These are phyloP conservation scores for Encarsia formosa DNA, from an alignment of 2,888 invertebrate genomes.

Conservation along the genomic window DNA sequence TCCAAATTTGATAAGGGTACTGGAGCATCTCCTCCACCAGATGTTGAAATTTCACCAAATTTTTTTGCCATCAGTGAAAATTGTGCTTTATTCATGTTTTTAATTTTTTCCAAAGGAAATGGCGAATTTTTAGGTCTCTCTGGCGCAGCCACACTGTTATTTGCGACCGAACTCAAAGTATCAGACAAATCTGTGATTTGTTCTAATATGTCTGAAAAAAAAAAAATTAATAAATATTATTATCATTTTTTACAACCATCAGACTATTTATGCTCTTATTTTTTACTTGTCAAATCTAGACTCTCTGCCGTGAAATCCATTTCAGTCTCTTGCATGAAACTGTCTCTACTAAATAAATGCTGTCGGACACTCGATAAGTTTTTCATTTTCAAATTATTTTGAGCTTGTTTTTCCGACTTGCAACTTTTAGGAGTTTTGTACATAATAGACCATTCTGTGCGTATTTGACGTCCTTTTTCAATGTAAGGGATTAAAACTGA, in stretches of 20 bases:
- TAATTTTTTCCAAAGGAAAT: slow-evolving; percentile 5
- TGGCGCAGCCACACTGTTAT: neutral
- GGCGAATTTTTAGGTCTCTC: slow-evolving; percentile 2
- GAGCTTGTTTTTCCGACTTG: slow-evolving; percentile 11
- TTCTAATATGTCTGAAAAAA: slow-evolving; percentile 39
- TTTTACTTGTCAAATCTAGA: slow-evolving; percentile 44
- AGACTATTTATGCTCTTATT: neutral
- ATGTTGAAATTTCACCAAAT: slow-evolving; percentile 32
- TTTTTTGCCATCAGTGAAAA: slow-evolving; percentile 13
- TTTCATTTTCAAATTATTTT: slow-evolving; percentile 29
- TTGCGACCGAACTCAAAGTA: slow-evolving; percentile 27
- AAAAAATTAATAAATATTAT: neutral
- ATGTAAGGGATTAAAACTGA: slow-evolving; percentile 47
- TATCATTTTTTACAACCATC: neutral
- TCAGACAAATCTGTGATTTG: slow-evolving; percentile 36
- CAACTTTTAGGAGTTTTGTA: slow-evolving; percentile 42
- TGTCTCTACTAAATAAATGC: slow-evolving; percentile 47
- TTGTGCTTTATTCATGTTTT: slow-evolving; percentile 8
- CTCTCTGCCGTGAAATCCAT: slow-evolving; percentile 39
- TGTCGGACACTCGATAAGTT: slow-evolving; percentile 42
- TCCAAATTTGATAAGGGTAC: slow-evolving; percentile 6
- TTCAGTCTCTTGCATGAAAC: slow-evolving; percentile 35
- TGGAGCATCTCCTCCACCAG: slow-evolving; percentile 40
- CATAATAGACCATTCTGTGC: slow-evolving; percentile 45
- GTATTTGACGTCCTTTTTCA: slow-evolving; percentile 42